phyloP scores from a whole-genome alignment of 2,797 vertebrate genomes.

The Enteromius treurensis region DNA sequence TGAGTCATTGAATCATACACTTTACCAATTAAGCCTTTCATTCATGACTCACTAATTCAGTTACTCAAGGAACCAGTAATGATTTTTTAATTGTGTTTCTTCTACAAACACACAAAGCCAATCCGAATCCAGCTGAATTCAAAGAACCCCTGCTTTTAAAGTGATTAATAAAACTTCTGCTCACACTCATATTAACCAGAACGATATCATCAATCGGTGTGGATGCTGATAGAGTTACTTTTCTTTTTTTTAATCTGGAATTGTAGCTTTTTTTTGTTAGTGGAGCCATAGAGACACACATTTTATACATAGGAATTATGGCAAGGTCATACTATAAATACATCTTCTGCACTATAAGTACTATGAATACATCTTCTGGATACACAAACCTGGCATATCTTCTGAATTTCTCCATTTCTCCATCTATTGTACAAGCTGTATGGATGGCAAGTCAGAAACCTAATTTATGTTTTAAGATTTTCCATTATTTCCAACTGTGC shows the following conservation, averaged over 20 bases:
- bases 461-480: slow-evolving; percentile 10
- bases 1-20: background rate
- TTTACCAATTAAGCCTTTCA: background rate
- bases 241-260: background rate
- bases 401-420: background rate
- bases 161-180: background rate
- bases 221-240: background rate
- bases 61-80: background rate
- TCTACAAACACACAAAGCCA: background rate
- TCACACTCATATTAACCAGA: background rate
- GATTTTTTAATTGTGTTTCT: no score
- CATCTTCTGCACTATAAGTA: no score
- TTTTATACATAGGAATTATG: background rate
- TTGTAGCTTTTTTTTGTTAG: background rate
- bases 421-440: background rate
- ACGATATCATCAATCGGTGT: background rate
- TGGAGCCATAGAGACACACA: background rate
- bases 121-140: background rate
- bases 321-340: background rate
- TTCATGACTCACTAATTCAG: background rate
- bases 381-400: background rate
- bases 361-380: background rate
- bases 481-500: slow-evolving; percentile 10
- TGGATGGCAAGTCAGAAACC: background rate
- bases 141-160: background rate